Evolutionary conservation across 2,888 invertebrate species (phyloP).

Genomic region (Hipparchia semele): DNA sequence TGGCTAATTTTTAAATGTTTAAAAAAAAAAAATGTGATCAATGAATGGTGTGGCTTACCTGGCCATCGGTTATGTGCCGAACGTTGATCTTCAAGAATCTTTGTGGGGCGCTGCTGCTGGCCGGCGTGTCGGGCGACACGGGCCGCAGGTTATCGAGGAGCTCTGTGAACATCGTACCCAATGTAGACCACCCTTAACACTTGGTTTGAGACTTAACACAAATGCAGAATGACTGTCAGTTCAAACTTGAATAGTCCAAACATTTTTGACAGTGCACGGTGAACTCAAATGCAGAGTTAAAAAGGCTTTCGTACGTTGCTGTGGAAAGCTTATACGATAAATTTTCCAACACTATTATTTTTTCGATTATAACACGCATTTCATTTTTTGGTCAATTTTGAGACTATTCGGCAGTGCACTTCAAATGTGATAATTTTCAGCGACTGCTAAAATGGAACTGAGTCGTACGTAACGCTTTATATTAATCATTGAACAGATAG

Average conservation of each 20-base stretch:
- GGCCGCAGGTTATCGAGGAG: slow-evolving; percentile 92
- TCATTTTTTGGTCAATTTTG: not conserved
- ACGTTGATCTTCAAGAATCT: slow-evolving; percentile 96
- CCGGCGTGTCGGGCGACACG: slow-evolving; percentile 90
- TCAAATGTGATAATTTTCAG: not conserved
- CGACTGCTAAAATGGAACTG: not conserved
- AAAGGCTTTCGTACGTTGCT: not conserved
- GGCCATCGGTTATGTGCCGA: slow-evolving; percentile 95
- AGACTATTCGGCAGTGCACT: not conserved
- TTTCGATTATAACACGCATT: not conserved
- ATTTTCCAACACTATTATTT: not conserved
- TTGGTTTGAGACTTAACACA: not conserved
- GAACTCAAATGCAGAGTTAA: too few species aligned
- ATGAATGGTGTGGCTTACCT: slow-evolving; percentile 74
- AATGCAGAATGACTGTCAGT: not conserved
- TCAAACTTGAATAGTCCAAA: not conserved
- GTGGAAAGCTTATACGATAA: not conserved
- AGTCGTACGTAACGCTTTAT: not conserved
- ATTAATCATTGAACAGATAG: slow-evolving; percentile 8
- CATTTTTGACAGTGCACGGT: not conserved
- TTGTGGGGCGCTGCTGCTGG: slow-evolving; percentile 85
- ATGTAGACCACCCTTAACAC: not conserved
- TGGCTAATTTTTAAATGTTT: too few species aligned
- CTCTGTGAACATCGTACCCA: slow-evolving; percentile 75
- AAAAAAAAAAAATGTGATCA: not conserved